A percentile compares a stretch with the other conserved stretches of the same genome.
These are phyloP conservation scores for Pyrgus malvae DNA, from an alignment of 2,888 invertebrate species.

Conservation along the genomic window DNA sequence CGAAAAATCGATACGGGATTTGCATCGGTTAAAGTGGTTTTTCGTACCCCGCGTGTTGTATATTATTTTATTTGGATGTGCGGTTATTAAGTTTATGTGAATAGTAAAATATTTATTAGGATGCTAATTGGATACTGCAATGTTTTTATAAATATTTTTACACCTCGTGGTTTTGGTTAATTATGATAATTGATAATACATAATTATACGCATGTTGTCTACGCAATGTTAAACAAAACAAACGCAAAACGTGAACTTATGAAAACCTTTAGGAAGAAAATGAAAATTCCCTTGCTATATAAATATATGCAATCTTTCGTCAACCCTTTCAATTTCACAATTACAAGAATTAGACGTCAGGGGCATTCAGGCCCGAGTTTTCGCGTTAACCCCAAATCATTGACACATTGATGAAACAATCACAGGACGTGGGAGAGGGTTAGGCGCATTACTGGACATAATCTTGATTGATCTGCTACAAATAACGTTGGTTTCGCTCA, in stretches of 20 bases:
- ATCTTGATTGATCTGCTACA: constrained; percentile 79
- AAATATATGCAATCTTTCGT: not conserved
- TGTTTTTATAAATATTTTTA: not conserved
- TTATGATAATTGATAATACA: too few relatives aligned
- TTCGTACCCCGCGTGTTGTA: constrained; percentile 1
- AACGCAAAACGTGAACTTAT: too few relatives aligned
- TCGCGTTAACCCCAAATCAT: constrained; percentile 64
- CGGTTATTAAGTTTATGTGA: constrained; percentile 13
- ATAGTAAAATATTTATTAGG: constrained; percentile 4
- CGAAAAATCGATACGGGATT: constrained; percentile 39
- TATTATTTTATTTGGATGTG: constrained; percentile 4
- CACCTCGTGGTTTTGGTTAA: not conserved
- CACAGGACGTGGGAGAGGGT: constrained; percentile 58
- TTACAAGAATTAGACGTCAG: constrained; percentile 32
- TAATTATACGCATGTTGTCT: too few relatives aligned
- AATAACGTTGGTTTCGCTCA: constrained; percentile 63
- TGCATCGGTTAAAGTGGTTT: constrained; percentile 24
- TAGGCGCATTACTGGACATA: constrained; percentile 51
- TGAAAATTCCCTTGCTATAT: not conserved
- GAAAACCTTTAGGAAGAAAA: not conserved
- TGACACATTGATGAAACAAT: constrained; percentile 72
- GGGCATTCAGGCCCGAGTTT: constrained; percentile 33
- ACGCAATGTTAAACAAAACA: too few relatives aligned
- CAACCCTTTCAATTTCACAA: constrained; percentile 9
- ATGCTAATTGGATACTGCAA: constrained; percentile 13